Evolutionary conservation across 2,888 invertebrate genomes (phyloP).

Genomic region (Pandemis heparana): DNA sequence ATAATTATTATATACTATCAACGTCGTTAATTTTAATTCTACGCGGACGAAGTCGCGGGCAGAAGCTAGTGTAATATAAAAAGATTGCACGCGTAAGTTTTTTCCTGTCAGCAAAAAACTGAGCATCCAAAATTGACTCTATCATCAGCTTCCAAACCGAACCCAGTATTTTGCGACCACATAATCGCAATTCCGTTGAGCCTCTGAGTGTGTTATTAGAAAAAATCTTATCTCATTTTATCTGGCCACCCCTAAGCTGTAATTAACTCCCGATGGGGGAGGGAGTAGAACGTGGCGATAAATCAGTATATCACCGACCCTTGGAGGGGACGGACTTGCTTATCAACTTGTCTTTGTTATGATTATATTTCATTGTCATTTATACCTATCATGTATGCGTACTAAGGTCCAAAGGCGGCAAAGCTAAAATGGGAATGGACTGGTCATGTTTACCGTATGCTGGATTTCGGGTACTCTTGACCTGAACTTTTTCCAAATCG

Average conservation of each 20-base stretch:
- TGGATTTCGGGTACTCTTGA: too few relatives aligned
- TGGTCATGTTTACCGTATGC: too few relatives aligned
- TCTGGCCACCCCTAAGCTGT: conserved; percentile 23
- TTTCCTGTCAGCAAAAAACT: background rate
- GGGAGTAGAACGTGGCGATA: conserved; percentile 23
- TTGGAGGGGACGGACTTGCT: conserved; percentile 15
- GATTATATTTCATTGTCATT: conserved; percentile 5
- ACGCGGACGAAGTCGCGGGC: too few relatives aligned
- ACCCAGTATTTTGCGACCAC: background rate
- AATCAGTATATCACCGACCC: conserved; percentile 17
- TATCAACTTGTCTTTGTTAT: conserved; percentile 16
- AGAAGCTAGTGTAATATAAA: too few relatives aligned
- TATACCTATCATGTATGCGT: too few relatives aligned
- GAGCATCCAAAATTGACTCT: background rate
- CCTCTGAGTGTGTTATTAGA: conserved; percentile 29
- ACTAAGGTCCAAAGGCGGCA: too few relatives aligned
- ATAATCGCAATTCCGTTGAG: conserved; percentile 17
- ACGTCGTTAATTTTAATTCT: too few relatives aligned
- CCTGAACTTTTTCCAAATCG: too few relatives aligned
- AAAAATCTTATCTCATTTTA: conserved; percentile 40
- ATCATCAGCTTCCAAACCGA: background rate
- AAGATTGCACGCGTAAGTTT: too few relatives aligned
- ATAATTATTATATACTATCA: too few relatives aligned
- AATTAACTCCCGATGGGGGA: conserved; percentile 26
- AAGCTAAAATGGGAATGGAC: too few relatives aligned